Base-by-base conservation (phyloP, 2,113 vertebrate genomes). In the Verasper variegatus region DNA sequence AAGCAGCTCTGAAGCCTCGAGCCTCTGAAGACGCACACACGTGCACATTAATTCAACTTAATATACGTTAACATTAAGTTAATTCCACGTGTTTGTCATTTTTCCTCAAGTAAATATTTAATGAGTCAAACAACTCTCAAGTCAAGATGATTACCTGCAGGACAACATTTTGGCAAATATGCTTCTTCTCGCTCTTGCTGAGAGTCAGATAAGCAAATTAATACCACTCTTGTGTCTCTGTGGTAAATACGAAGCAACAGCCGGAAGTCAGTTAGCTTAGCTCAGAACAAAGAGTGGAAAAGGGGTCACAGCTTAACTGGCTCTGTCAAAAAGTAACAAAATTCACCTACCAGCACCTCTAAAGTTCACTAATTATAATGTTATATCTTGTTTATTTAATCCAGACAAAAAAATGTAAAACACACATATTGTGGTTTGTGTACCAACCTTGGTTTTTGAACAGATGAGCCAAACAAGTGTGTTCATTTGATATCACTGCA, bases 1-100 rank as follows among this genome's bases (percentile, higher is more conserved):
- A 37, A 78, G 74, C 56, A 58, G 55, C 40, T 64, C 68, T 52
- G 47, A 54, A 74, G 26, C 20, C 13, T 31, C 42, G 10, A 4
- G 40, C 4, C 1, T 66, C 13, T 57, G 37, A 47, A 14, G 17
- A 57, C 26, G n/a, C 59, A 63, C 21, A 40, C 31, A 31, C 8
- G 17, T 47, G 49, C 27, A 26, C 10, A 21, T 51, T 21, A 23
- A 23, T 55, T n/a, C 1, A 21, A 35, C 20, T 56, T 24, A 52
- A 47, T 57, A 26, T n/a, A 14, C n/a, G 21, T 21, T 2, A 23
- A 55, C 54, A 11, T 55, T 23, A 26, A 20, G 9, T 23, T 4
- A 17, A 20, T 14, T 70, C 12, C 35, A 56, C 20, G 20, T 47
- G 51, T 52, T 52, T 47, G 45, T 47, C 13, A 47, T 49, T 49